Base-by-base conservation (phyloP, 2,888 invertebrate species). In the Sthenelais limicola region DNA sequence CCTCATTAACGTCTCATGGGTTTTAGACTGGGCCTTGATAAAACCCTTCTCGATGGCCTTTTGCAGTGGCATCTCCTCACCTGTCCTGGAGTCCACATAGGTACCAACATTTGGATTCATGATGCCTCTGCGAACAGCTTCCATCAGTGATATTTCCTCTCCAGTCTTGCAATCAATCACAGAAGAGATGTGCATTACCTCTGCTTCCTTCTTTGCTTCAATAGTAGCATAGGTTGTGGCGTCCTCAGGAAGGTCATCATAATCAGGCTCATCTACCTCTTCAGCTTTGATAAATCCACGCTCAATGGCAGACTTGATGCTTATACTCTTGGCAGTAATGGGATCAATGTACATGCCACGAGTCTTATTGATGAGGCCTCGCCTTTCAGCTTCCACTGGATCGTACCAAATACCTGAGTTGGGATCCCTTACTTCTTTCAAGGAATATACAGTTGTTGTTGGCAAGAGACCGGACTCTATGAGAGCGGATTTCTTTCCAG, bases 111-210 rank as follows among this genome's bases (percentile, higher is more conserved):
- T 81, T 51, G 88, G 94, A 87, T 98, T 97, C 72, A 98, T 90
- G 78, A 98, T 92, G 78, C 96, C 92, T 89, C 94, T 91, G 79
- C 93, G 92, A 78, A 98, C 95, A 9, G 97, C 98, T 89, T 98
- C 96, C 79, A 95, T 93, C 68, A 98, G 93, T 18, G 97, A 96
- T 82, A 98, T 90, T 78, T 93, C 91, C 86, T 95, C 87, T 32
- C 88, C 86, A 35, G 89, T 90, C 91, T 93, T 89, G 78, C 89
- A 88, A 80, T 94, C 93, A 66, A 91, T 91, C 82, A 95, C 77
- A 12, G 69, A 51, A 43, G 72, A 62, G 21, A 80, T 77, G 47
- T 76, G 73, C 52, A 74, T 38, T 0, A 48, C 62, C n/a, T 71
- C 56, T 0, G 73, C 51, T 26, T 76, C 73, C 24, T 72, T 52